Base-by-base conservation (phyloP, 2,888 invertebrate species). In the Altica lythri region DNA sequence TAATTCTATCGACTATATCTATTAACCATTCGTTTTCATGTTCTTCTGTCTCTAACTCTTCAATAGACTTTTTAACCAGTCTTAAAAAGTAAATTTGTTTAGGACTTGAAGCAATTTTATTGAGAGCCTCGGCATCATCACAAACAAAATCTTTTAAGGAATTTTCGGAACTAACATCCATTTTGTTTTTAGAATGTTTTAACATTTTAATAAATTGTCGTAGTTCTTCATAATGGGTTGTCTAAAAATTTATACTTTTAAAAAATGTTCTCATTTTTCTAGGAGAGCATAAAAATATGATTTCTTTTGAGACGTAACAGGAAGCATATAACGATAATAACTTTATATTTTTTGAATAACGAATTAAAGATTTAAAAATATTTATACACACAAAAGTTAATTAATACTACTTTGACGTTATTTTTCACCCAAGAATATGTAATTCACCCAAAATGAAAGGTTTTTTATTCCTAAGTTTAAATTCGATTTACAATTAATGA, bases 121-220 rank as follows among this genome's bases (percentile, higher is more conserved):
- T 12, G 5, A 40, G 40, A 12, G 40, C 22, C 9, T 40, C 40
- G 2, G 12, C 4, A 14, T 40, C 40, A 13, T 40, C 40, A 10
- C 40, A 40, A 13, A 40, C 9, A 9, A 40, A 13, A 13, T 40
- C 40, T 2, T 22, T 5, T 12, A 13, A 2, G 14, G 25, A 40
- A 12, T 40, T 22, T 8, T 25, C 12, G 22, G 18, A 13, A 13
- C 8, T 6, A 2, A 40, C 9, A 8, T 22, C 13, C 13, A 40
- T 10, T 25, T 22, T 40, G 14, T 40, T 22, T 10, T n/a, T 40
- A 3, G 40, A 40, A 13, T 12, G 10, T 12, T 9, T 10, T 8
- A 40, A 13, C 40, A 40, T 40, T 19, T 12, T 17, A 2, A 40
- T 40, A 13, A 40, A 6, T 5, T 10, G 12, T 13, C 40, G 10